Conservation (phyloP, 2,113 vertebrate species). For the Crotalus horridus region DNA sequence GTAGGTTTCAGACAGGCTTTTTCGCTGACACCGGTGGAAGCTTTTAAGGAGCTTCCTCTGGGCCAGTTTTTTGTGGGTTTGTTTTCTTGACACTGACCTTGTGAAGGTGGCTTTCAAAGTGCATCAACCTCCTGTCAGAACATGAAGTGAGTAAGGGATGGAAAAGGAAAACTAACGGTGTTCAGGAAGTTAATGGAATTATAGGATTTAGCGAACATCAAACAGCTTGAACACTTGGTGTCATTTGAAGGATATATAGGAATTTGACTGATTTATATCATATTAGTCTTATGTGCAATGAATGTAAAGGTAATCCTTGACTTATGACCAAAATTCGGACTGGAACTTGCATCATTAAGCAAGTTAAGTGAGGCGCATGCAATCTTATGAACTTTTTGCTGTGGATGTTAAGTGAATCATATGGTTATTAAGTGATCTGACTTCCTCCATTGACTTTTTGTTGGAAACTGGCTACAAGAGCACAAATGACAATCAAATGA, state of each 20-base stretch:
- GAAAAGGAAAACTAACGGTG: constrained; percentile 38
- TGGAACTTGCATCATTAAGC: neutral
- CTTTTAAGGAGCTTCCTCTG: constrained; percentile 47
- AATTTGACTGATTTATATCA: neutral
- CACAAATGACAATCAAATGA: neutral
- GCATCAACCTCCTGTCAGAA: constrained; percentile 61
- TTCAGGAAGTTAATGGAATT: constrained; percentile 48
- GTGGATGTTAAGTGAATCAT: neutral
- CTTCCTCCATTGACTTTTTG: neutral
- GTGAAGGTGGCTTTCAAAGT: constrained; percentile 65
- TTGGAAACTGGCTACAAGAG: neutral
- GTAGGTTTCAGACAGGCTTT: constrained; percentile 53
- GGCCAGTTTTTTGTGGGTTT: constrained; percentile 48
- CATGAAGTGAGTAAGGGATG: constrained; percentile 28
- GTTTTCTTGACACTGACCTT: constrained; percentile 65
- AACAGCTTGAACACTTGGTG: neutral
- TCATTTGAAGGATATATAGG: neutral
- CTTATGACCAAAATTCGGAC: neutral
- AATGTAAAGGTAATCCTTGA: neutral
- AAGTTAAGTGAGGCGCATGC: neutral
- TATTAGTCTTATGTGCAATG: neutral
- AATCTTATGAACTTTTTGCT: neutral
- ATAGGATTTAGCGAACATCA: constrained; percentile 49
- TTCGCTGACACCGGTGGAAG: constrained; percentile 44
- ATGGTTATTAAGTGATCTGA: neutral